Percentiles rank a stretch among this genome's conserved stretches.
Evolutionary conservation across 1,140 invertebrate species (phyloP).

Genomic region (Mactra quadrangularis): DNA sequence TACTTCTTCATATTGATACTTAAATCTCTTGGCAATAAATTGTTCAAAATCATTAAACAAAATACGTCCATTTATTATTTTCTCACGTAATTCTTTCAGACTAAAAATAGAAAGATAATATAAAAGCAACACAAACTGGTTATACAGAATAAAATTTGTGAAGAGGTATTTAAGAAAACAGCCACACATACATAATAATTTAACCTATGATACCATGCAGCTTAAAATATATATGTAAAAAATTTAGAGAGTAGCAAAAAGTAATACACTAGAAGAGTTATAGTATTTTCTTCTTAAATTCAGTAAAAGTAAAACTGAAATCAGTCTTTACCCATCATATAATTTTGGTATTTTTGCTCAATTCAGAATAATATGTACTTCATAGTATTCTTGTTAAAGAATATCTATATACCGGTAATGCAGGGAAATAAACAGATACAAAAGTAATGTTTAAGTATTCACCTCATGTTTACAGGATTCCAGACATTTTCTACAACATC

Average conservation of each 20-base stretch:
- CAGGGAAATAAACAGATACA: background rate
- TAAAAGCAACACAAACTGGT: background rate
- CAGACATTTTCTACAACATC: conserved; percentile 16
- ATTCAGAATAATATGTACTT: background rate
- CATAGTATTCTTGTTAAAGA: background rate
- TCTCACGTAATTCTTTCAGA: background rate
- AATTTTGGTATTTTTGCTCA: no score
- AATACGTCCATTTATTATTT: conserved; percentile 8
- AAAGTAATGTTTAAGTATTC: background rate
- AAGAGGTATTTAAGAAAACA: no score
- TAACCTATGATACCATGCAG: no score
- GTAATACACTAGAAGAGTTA: no score
- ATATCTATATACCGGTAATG: background rate
- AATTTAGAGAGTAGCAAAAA: no score
- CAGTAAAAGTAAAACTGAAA: no score
- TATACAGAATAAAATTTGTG: no score
- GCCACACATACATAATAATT: no score
- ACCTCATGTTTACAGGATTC: background rate
- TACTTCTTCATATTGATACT: conserved; percentile 14
- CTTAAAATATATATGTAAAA: no score
- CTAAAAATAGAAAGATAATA: background rate
- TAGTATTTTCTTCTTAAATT: no score
- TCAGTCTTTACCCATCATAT: no score
- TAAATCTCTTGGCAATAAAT: conserved; percentile 3
- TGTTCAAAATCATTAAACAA: conserved; percentile 24